phyloP scores from a whole-genome alignment of 2,113 vertebrate genomes.

The Entosphenus tridentatus region DNA sequence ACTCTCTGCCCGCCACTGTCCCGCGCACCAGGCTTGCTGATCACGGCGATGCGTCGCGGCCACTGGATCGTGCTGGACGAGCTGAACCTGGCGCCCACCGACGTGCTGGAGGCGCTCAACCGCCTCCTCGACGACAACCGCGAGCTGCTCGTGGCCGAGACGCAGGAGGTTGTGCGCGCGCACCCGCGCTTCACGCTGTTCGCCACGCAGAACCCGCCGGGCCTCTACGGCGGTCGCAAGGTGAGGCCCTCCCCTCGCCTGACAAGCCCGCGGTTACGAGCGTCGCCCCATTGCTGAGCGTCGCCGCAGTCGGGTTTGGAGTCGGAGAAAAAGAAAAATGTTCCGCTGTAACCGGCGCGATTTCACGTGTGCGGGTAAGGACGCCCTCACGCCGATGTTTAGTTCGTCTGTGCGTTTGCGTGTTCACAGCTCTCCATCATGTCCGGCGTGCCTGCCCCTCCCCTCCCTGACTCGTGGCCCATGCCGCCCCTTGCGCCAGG shows the following conservation, averaged over 20 bases:
- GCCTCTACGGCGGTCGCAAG: slow-evolving; percentile 87
- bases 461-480: too few relatives aligned
- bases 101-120: slow-evolving; percentile 86
- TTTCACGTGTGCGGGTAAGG: too few relatives aligned
- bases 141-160: slow-evolving; percentile 76
- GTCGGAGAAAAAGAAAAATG: too few relatives aligned
- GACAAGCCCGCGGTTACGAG: too few relatives aligned
- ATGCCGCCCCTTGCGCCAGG: slow-evolving; percentile 19
- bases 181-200: slow-evolving; percentile 87
- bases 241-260: slow-evolving; percentile 17
- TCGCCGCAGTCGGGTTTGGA: too few relatives aligned
- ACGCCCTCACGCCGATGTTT: too few relatives aligned
- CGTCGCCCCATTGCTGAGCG: neutral
- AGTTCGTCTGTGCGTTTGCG: too few relatives aligned
- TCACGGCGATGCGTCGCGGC: slow-evolving; percentile 85
- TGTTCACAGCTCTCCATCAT: too few relatives aligned
- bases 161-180: slow-evolving; percentile 77
- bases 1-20: too few relatives aligned
- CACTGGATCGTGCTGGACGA: slow-evolving; percentile 95
- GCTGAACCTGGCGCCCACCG: slow-evolving; percentile 78
- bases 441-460: too few relatives aligned
- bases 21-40: slow-evolving; percentile 41
- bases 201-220: slow-evolving; percentile 89
- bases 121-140: slow-evolving; percentile 80
- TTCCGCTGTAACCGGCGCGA: too few relatives aligned